phyloP scores from a whole-genome alignment of 2,113 vertebrate species.

The Pavo muticus region DNA sequence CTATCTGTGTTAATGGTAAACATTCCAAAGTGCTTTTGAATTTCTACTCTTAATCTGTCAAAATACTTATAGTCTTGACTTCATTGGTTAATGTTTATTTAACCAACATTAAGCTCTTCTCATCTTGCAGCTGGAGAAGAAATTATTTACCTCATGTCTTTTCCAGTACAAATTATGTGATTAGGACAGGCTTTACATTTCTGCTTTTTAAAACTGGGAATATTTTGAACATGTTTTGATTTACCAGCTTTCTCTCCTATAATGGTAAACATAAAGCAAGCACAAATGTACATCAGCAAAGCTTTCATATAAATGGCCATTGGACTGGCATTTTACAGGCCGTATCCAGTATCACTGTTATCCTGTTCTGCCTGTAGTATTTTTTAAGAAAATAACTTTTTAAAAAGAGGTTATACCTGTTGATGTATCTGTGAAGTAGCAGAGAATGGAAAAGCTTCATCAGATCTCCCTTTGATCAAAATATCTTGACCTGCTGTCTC shows the following conservation, averaged over 20 bases:
- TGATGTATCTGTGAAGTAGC: not conserved
- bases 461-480: not conserved
- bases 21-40: not conserved
- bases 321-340: not conserved
- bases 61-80: not conserved
- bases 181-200: not conserved
- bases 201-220: not conserved
- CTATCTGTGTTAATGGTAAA: slow-evolving; percentile 1
- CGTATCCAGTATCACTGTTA: not conserved
- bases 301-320: not conserved
- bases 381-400: not conserved
- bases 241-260: not conserved
- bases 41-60: slow-evolving; percentile 27
- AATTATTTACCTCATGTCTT: not conserved
- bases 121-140: not conserved
- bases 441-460: not conserved
- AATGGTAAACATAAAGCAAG: not conserved
- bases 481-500: not conserved
- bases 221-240: not conserved
- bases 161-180: slow-evolving; percentile 2
- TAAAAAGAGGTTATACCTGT: not conserved
- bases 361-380: fast-evolving
- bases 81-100: not conserved
- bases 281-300: not conserved
- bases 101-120: not conserved